Evolutionary conservation across 2,113 vertebrate species (phyloP).

Genomic region (Coregonus clupeaformis): DNA sequence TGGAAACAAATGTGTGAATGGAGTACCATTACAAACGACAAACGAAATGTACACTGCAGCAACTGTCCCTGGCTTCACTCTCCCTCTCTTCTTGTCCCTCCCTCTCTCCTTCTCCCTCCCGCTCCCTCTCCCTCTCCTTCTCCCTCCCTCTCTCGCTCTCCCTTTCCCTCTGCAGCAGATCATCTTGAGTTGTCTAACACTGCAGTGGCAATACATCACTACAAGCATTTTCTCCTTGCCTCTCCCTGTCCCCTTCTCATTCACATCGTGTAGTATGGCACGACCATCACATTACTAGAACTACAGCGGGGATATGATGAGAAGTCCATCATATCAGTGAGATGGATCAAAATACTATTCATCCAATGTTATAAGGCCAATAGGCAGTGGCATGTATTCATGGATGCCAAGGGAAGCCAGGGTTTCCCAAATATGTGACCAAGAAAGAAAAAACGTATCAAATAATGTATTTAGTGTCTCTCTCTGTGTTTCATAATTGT

Average conservation of each 20-base stretch:
- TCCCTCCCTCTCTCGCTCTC: neutral
- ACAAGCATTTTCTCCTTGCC: neutral
- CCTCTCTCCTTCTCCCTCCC: neutral
- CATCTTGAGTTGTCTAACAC: neutral
- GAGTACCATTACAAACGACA: neutral
- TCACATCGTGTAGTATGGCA: neutral
- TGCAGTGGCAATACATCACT: neutral
- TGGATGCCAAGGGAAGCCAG: no score
- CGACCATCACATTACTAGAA: neutral
- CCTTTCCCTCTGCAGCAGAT: neutral
- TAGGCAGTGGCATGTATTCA: no score
- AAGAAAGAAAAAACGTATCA: no score
- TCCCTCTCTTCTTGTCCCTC: neutral
- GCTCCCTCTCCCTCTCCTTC: neutral
- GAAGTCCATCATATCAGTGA: neutral
- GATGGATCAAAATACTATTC: no score
- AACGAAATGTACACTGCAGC: slow-evolving; percentile 10
- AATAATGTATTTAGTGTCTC: no score
- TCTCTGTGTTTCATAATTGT: no score
- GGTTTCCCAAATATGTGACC: no score
- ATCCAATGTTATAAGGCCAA: no score
- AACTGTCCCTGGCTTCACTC: neutral
- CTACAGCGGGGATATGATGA: neutral
- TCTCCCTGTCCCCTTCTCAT: neutral
- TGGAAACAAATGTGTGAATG: neutral